phyloP scores from a whole-genome alignment of 2,797 vertebrate species.

The Tokudaia tokunoshimensis region DNA sequence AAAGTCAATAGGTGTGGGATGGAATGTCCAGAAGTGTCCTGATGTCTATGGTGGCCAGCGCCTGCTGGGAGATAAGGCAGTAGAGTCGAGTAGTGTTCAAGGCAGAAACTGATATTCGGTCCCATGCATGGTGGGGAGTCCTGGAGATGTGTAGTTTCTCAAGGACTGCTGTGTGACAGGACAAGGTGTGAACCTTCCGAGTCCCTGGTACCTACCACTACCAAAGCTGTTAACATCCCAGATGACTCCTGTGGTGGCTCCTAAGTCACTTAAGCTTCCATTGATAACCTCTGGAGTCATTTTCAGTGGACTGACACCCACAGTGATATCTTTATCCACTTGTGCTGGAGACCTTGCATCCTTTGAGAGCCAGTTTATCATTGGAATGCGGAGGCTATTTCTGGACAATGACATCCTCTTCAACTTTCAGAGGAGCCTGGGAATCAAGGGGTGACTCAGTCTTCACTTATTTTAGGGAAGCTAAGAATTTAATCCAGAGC shows the following conservation, averaged over 20 bases:
- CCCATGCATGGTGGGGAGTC: no score
- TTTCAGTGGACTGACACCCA: not conserved
- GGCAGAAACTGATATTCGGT: not conserved
- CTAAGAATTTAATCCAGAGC: conserved; percentile 45
- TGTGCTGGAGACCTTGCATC: conserved; percentile 21
- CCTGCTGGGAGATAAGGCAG: not conserved
- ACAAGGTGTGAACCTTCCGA: not conserved
- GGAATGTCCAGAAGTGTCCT: not conserved
- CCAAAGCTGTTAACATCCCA: not conserved
- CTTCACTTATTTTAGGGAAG: conserved; percentile 76
- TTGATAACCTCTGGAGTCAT: not conserved
- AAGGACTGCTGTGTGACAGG: not conserved
- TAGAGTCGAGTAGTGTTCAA: not conserved
- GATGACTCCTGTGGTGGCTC: not conserved
- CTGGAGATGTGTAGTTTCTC: not conserved
- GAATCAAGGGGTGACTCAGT: conserved; percentile 77
- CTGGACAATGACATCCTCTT: conserved; percentile 75
- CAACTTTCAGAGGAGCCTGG: conserved; percentile 71
- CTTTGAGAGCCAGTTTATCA: conserved; percentile 10
- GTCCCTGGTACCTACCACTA: not conserved
- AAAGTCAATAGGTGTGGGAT: not conserved
- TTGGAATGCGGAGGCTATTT: conserved; percentile 75
- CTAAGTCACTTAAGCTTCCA: not conserved
- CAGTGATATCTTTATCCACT: not conserved
- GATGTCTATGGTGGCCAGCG: not conserved